Evolutionary conservation across 2,888 invertebrate genomes (phyloP).

Genomic region (Hypena proboscidalis): DNA sequence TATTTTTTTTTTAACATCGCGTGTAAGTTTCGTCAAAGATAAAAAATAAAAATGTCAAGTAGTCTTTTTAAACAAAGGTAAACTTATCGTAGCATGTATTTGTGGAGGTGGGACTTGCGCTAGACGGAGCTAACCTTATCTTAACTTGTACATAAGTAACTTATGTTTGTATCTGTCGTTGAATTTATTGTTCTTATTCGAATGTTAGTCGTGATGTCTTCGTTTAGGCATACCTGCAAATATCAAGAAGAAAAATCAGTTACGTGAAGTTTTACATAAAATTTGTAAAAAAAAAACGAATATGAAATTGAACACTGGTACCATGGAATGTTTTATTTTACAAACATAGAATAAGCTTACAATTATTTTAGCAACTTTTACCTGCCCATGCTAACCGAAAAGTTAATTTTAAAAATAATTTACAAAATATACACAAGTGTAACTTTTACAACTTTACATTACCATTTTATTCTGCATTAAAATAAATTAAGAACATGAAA

Average conservation of each 20-base stretch:
- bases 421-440: conserved; percentile 23
- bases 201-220: conserved; percentile 56
- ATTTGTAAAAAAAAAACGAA: conserved; percentile 11
- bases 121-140: conserved; percentile 58
- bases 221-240: conserved; percentile 77
- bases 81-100: conserved; percentile 33
- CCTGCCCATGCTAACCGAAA: conserved; percentile 20
- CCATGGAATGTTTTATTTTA: conserved; percentile 48
- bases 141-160: conserved; percentile 68
- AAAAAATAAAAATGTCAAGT: conserved; percentile 1
- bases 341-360: conserved; percentile 23
- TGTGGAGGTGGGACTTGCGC: conserved; percentile 65
- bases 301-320: conserved; percentile 62
- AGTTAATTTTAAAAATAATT: conserved; percentile 30
- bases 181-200: conserved; percentile 62
- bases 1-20: too few species aligned
- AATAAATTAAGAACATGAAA: neutral
- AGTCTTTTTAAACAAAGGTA: conserved; percentile 10
- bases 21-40: conserved; percentile 1
- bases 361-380: conserved; percentile 8
- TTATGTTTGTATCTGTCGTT: conserved; percentile 61
- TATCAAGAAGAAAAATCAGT: conserved; percentile 29
- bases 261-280: conserved; percentile 1
- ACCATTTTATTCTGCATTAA: too few species aligned
- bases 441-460: too few species aligned